Evolutionary conservation across 2,888 invertebrate genomes (phyloP).

Genomic region (Dyspetes luteomarginatus): DNA sequence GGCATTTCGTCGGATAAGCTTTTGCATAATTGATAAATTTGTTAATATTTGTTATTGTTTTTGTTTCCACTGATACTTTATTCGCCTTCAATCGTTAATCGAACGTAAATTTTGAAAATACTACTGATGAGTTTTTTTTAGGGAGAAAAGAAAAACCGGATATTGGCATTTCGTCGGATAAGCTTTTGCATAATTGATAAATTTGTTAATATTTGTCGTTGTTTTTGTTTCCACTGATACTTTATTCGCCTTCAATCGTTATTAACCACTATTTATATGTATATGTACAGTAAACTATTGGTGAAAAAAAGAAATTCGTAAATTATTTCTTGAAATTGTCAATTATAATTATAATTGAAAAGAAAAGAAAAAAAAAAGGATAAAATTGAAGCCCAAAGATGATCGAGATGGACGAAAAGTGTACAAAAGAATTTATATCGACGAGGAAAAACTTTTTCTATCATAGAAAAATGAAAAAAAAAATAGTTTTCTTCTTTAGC

Average conservation of each 20-base stretch:
- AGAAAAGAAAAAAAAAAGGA: constrained; percentile 44
- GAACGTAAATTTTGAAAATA: neutral
- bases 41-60: too few relatives aligned
- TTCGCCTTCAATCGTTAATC: constrained; percentile 78
- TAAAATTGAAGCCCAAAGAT: neutral
- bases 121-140: neutral
- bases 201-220: constrained; percentile 55
- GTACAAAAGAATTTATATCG: neutral
- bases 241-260: constrained; percentile 80
- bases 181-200: neutral
- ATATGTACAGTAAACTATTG: constrained; percentile 80
- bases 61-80: constrained; percentile 79
- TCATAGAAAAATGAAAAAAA: neutral
- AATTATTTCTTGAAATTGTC: neutral
- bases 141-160: neutral
- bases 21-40: constrained; percentile 13
- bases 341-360: too few relatives aligned
- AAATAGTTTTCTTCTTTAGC: neutral
- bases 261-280: constrained; percentile 76
- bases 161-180: neutral
- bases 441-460: neutral
- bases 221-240: constrained; percentile 77
- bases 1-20: neutral
- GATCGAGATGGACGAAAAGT: neutral
- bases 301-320: constrained; percentile 16